Conservation (phyloP, 2,113 vertebrate species). For the Scomber scombrus region DNA sequence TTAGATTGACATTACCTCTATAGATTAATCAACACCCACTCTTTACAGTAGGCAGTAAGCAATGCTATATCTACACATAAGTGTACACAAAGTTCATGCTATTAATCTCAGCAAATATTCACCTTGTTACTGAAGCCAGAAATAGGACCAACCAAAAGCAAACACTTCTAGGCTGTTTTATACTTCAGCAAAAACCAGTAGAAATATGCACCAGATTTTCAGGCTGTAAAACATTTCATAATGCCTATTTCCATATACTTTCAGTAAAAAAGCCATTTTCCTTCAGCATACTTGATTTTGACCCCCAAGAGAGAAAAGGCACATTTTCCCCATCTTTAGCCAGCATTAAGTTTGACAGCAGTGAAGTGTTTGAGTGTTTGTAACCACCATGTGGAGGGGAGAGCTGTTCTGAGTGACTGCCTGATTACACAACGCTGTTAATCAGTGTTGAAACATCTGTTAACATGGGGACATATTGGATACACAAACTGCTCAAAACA, state of each 20-base stretch:
- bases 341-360: neutral
- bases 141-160: neutral
- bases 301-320: too few relatives aligned
- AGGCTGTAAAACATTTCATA: too few relatives aligned
- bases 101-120: neutral
- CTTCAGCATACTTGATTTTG: too few relatives aligned
- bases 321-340: neutral
- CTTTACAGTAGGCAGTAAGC: too few relatives aligned
- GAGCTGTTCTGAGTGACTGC: constrained; percentile 48
- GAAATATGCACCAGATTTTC: too few relatives aligned
- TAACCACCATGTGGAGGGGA: neutral
- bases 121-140: neutral
- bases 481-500: constrained; percentile 26
- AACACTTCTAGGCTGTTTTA: too few relatives aligned
- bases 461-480: constrained; percentile 21
- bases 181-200: too few relatives aligned
- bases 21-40: too few relatives aligned
- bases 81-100: neutral
- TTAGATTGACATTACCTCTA: too few relatives aligned
- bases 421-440: constrained; percentile 59
- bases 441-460: constrained; percentile 74
- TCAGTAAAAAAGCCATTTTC: too few relatives aligned
- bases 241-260: too few relatives aligned
- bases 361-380: neutral
- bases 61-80: neutral